phyloP scores from a whole-genome alignment of 2,113 vertebrate species.

The Tetrao urogallus region DNA sequence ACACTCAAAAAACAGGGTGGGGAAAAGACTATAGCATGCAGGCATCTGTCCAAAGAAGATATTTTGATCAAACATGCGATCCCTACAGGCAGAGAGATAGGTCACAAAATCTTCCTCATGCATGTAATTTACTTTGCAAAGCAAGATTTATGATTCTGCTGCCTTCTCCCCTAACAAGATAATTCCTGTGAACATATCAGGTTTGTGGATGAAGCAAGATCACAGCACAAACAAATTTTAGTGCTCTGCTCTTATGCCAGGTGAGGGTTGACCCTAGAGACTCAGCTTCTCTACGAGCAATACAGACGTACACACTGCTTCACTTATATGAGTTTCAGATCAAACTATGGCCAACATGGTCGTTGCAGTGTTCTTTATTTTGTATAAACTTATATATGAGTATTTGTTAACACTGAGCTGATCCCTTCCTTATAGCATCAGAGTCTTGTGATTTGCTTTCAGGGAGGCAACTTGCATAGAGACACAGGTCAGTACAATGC shows the following conservation, averaged over 20 bases:
- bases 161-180: background rate
- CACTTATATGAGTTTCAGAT: background rate
- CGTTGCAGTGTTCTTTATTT: background rate
- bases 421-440: background rate
- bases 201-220: background rate
- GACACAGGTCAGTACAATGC: background rate
- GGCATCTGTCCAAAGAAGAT: background rate
- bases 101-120: background rate
- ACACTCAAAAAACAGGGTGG: background rate
- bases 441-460: background rate
- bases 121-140: background rate
- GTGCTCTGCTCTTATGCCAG: background rate
- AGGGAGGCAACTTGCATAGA: background rate
- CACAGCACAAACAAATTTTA: background rate
- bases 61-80: constrained; percentile 49
- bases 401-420: background rate
- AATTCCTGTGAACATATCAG: background rate
- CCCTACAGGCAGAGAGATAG: background rate
- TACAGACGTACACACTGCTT: background rate
- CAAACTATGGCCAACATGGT: background rate
- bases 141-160: constrained; percentile 38
- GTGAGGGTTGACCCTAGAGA: background rate
- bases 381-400: background rate
- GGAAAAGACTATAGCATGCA: background rate
- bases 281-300: background rate